Evolutionary conservation across 2,797 vertebrate genomes (phyloP).

Genomic region (Crenichthys baileyi): DNA sequence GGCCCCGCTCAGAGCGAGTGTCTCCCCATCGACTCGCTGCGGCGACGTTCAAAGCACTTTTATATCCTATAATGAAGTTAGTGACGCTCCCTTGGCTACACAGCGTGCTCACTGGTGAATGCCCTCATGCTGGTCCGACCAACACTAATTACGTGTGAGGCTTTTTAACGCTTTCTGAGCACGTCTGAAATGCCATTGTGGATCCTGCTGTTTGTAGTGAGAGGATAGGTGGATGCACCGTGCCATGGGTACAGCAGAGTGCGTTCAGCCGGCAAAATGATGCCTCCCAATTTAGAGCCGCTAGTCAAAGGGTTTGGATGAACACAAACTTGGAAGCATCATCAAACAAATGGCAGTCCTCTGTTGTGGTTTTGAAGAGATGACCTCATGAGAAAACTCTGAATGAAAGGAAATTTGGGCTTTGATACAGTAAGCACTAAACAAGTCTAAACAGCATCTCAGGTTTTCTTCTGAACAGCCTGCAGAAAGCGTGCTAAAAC

Average conservation of each 20-base stretch:
- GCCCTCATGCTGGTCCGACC: conserved; percentile 73
- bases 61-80: conserved; percentile 83
- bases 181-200: conserved; percentile 68
- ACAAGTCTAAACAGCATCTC: conserved; percentile 23
- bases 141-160: conserved; percentile 78
- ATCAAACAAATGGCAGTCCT: conserved; percentile 14
- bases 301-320: conserved; percentile 24
- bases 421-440: conserved; percentile 15
- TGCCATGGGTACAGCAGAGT: conserved; percentile 26
- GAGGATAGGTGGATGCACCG: conserved; percentile 48
- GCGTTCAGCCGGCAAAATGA: conserved; percentile 31
- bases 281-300: conserved; percentile 30
- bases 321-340: conserved; percentile 33
- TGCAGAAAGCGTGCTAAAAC: conserved; percentile 3
- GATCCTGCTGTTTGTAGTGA: conserved; percentile 60
- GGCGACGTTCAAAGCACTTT: conserved; percentile 71
- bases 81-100: conserved; percentile 77
- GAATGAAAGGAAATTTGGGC: conserved; percentile 19
- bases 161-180: conserved; percentile 78
- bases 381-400: conserved; percentile 44
- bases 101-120: conserved; percentile 69
- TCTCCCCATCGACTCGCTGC: conserved; percentile 58
- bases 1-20: conserved; percentile 58
- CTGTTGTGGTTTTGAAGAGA: conserved; percentile 12
- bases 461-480: conserved; percentile 9